Evolutionary conservation across 2,888 invertebrate genomes (phyloP).

Genomic region (Ischnura elegans): DNA sequence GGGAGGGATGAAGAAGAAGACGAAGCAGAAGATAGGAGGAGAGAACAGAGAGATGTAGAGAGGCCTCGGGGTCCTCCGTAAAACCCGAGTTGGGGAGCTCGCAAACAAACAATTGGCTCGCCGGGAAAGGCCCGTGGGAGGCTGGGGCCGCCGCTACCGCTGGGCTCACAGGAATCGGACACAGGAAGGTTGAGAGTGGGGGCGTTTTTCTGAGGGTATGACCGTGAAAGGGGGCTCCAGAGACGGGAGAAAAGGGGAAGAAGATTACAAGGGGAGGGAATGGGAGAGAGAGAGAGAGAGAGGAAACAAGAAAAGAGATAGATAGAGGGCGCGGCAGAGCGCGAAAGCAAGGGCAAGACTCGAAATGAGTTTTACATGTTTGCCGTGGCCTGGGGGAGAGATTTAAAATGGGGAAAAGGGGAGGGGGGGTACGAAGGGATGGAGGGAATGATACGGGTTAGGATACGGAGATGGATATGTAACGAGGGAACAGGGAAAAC

Average conservation of each 20-base stretch:
- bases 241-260: neutral
- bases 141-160: neutral
- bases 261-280: neutral
- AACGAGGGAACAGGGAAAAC: no score
- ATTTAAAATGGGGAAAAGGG: neutral
- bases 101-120: constrained; percentile 52
- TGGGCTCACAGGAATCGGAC: neutral
- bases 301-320: constrained; percentile 39
- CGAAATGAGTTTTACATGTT: constrained; percentile 73
- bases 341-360: constrained; percentile 69
- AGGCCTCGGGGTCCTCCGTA: neutral
- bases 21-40: neutral
- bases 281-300: neutral
- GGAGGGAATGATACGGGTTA: neutral
- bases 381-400: constrained; percentile 69
- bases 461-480: no score
- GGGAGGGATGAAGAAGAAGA: neutral
- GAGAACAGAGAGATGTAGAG: neutral
- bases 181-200: no score
- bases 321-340: neutral
- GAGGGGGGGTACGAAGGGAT: neutral
- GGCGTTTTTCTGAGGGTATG: no score
- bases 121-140: neutral
- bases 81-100: constrained; percentile 11
- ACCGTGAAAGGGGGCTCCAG: no score